A percentile compares a stretch with the other conserved stretches of the same genome.
phyloP scores from a whole-genome alignment of 2,888 invertebrate genomes.

The Hedya salicella region DNA sequence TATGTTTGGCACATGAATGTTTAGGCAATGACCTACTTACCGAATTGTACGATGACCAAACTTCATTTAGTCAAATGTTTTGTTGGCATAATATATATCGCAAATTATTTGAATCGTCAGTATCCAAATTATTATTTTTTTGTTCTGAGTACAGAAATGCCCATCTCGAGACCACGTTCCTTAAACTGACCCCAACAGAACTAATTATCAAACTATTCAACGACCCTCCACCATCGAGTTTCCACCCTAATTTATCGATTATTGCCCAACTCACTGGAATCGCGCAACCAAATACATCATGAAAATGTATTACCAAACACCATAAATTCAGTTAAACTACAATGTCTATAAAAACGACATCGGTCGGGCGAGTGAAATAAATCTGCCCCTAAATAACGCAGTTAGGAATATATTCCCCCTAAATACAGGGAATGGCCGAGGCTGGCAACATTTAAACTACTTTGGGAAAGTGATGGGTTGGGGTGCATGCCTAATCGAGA shows the following conservation, averaged over 20 bases:
- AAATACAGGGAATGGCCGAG: conserved; percentile 59
- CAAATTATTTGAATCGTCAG: too few relatives aligned
- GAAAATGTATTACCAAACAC: conserved; percentile 43
- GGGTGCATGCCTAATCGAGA: conserved; percentile 56
- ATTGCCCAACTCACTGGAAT: conserved; percentile 21
- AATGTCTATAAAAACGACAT: conserved; percentile 54
- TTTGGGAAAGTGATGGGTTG: conserved; percentile 55
- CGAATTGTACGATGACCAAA: too few relatives aligned
- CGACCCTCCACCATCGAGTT: background rate
- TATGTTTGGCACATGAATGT: too few relatives aligned
- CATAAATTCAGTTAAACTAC: conserved; percentile 50
- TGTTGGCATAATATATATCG: too few relatives aligned
- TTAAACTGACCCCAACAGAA: background rate
- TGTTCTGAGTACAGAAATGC: background rate
- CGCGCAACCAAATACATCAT: conserved; percentile 36
- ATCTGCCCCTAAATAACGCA: conserved; percentile 71
- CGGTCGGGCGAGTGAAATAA: conserved; percentile 65
- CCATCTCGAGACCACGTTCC: background rate
- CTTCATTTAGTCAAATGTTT: too few relatives aligned
- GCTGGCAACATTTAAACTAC: conserved; percentile 69
- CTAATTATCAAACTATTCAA: conserved; percentile 19
- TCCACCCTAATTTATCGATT: conserved; percentile 12
- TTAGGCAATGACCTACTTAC: too few relatives aligned
- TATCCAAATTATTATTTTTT: too few relatives aligned
- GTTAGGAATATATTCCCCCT: conserved; percentile 69